Evolutionary conservation across 2,888 invertebrate species (phyloP), one percentile per base, ranked within the genome.

Genomic region (Lampropteryx suffumata): DNA sequence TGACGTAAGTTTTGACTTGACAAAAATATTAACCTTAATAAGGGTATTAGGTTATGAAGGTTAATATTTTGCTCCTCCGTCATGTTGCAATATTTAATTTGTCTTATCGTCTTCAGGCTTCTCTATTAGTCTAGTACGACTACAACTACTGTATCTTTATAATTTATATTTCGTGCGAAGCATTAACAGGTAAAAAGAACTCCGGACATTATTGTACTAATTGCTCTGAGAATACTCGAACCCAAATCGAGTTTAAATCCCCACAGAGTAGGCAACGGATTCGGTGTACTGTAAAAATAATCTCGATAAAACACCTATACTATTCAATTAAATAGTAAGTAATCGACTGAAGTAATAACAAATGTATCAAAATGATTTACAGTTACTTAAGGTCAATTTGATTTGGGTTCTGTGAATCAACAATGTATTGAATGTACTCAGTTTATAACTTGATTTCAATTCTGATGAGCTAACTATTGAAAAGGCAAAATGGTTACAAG

Each of bases 161-260:
- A 26, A 41, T 14, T 14, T 11, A 5, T 40, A 12, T 27, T 40
- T 28, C 12, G 34, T 30, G 26, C 28, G 35, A 36, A 37, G 27
- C 37, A 30, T 12, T 37, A 35, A 17, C 40, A 49, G 53, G 36
- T 53, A 49, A 49, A 53, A 48, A 48, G 34, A 40, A 17, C 9
- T 12, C 13, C 9, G 42, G 42, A 45, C 42, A 46, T 46, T 46
- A 40, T 28, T 40, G 40, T 32, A 48, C 29, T 55, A 55, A 51
- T 55, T 55, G 55, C 51, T 51, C 17, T 33, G 55, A 45, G 55
- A 45, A 36, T 51, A 48, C 50, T 36, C 47, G 55, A 44, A 37
- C 33, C 55, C 51, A 55, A 55, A 55, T 51, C 41, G 55, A 51
- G 48, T 48, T 50, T 28, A 12, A 54, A 44, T 59, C 45, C 52